Percentiles rank a stretch among this genome's conserved stretches.
phyloP scores from a whole-genome alignment of 2,888 invertebrate species.

The Phasia obesa region DNA sequence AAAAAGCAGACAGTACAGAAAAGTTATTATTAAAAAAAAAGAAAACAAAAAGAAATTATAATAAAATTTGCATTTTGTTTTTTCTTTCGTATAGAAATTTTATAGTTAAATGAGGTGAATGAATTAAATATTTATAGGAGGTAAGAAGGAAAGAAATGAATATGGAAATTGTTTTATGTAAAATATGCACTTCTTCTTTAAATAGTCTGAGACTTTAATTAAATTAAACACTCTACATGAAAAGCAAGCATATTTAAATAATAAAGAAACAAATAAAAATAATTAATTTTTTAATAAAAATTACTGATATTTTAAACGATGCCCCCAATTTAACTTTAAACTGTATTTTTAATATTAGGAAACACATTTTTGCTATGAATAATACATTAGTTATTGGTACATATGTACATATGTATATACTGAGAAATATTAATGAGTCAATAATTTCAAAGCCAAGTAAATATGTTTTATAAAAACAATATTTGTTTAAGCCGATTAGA shows the following conservation, averaged over 20 bases:
- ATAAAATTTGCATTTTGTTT: slow-evolving; percentile 55
- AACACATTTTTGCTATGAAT: slow-evolving; percentile 45
- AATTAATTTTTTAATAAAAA: neutral
- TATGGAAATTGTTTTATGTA: slow-evolving; percentile 33
- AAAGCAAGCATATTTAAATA: neutral
- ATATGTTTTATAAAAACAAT: no score
- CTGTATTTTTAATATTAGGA: neutral
- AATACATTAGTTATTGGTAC: slow-evolving; percentile 33
- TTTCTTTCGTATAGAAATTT: slow-evolving; percentile 26
- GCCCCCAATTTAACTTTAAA: no score
- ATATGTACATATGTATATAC: no score
- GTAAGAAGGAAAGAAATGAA: slow-evolving; percentile 1
- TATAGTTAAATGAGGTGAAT: slow-evolving; percentile 57
- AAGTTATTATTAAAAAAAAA: neutral
- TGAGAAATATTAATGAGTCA: slow-evolving; percentile 42
- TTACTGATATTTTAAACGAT: neutral
- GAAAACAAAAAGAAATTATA: slow-evolving; percentile 44
- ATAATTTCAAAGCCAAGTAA: slow-evolving; percentile 13
- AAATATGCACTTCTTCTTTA: slow-evolving; percentile 26
- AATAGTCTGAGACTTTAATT: slow-evolving; percentile 41
- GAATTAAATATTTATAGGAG: slow-evolving; percentile 37
- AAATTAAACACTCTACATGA: neutral
- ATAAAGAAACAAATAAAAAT: neutral
- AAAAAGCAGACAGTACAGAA: slow-evolving; percentile 16
- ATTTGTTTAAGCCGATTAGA: no score